Evolutionary conservation across 2,888 invertebrate species (phyloP), one percentile per base, ranked within the genome.

Genomic region (Epirrhoe tristata): DNA sequence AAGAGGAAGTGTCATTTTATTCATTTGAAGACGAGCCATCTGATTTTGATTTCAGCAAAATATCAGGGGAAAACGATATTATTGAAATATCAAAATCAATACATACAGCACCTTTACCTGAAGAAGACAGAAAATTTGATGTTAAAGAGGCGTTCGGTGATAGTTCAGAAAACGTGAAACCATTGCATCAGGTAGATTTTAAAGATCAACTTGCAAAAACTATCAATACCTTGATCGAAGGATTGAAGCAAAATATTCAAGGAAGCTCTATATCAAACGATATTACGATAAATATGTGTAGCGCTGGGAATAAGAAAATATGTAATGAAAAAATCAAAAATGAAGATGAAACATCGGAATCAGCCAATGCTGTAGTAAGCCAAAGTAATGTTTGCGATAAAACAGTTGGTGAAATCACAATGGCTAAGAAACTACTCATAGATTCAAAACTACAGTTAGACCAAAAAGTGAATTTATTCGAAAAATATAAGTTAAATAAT

Each of bases 141-240:
- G 36, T n/a, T 14, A 31, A 64, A 50, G 39, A 65, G 1, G 52
- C n/a, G 24, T 24, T 39, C 32, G 50, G 14, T 39, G 50, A 54
- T n/a, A 64, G 32, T 10, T 43, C 39, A 10, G 52, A 1, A 16
- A 36, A n/a, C 1, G 14, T 32, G 36, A 48, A 14, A 14, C 56
- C 6, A 43, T n/a, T 17, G 12, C 52, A 55, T 8, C 55, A 16
- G 1, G 55, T 39, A 17, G 50, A 66, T 39, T 52, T 63, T 31
- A 75, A 76, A 43, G 39, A 67, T 31, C 71, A 71, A 34, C 34
- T 74, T 5, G 56, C 69, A 1, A 74, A 77, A 65, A 66, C 71
- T 50, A 61, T 72, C 2, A 73, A 67, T 24, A 72, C 59, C n/a
- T 62, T 74, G 2, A 73, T 67, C 34, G 70, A 74, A 17, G 72